Base-by-base conservation (phyloP, 2,797 vertebrate genomes). In the Babyrousa celebensis region DNA sequence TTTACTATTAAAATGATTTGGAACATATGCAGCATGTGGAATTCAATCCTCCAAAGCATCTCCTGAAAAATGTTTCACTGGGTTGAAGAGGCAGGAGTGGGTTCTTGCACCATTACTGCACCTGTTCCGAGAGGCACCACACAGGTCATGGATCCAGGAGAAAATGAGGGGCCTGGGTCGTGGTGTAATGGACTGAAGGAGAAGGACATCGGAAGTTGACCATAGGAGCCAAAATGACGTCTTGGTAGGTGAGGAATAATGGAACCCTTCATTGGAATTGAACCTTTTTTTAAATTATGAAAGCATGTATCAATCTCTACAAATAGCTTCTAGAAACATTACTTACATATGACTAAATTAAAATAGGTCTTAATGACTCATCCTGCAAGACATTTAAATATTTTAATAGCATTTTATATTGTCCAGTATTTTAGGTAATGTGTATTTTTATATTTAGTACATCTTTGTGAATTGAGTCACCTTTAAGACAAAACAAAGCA, bases 211-310 rank as follows among this genome's bases (percentile, higher is more conserved):
- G 98, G 99, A 98, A 99, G 98, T 96, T 99, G 99, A 95, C 98
- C 98, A 92, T 98, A 99, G 92, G 98, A 99, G 98, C 98, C 98
- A 98, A 99, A 99, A 98, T 98, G 99, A 96, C 99, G 98, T 96
- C 99, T 98, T 90, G 99, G 98, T 72, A 98, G 98, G 97, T 97
- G 98, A 96, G 98, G 98, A 98, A 98, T 99, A 98, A 99, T 98
- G 98, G 98, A 99, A 98, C 99, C 99, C 99, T 99, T 99, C 99
- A 99, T 96, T 98, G 98, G 99, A 98, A 99, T 88, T 98, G 99
- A 99, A 99, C 99, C 99, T 99, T 99, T 43, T 98, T 98, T 98
- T 91, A 97, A 98, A 95, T 97, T 96, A 97, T 74, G 80, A 98
- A 97, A 97, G 97, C 8, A 97, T 14, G 10, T 3, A 52, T 85